Base-by-base conservation (phyloP, 2,797 vertebrate genomes). In the Phyllotis vaccarum region DNA sequence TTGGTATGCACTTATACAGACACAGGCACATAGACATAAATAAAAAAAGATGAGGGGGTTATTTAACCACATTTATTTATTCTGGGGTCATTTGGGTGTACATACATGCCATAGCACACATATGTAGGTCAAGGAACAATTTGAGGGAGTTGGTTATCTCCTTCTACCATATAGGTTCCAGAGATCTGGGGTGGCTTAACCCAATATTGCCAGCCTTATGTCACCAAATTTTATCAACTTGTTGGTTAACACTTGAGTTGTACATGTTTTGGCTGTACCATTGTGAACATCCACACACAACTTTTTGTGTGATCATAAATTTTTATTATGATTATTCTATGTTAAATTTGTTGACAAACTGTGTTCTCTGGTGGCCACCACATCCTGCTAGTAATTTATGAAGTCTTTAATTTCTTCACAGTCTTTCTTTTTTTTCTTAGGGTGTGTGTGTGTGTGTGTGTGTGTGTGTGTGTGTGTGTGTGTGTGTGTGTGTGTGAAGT, bases 361-460 rank as follows among this genome's bases (percentile, higher is more conserved):
- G 79, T 90, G 85, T 94, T 93, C 64, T 31, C n/a, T 86, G 31
- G 21, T 86, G 43, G 11, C 27, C 58, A 76, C 74, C 24, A 89
- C 29, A 75, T 56, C 27, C 52, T 21, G 80, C n/a, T 24, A 40
- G 54, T 10, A 54, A 62, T 40, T 10, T n/a, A 49, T 82, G n/a
- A 96, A 40, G 1, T 34, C 81, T 83, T 82, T 89, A 90, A 81
- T 89, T 83, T 93, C 62, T 83, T 46, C 43, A 72, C 24, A 74
- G 76, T 88, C 60, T 89, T 68, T 37, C 82, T 86, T 79, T 14
- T 37, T 68, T 66, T 72, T 58, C 16, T 58, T 40, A 81, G 7
- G 22, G 0, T n/a, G 5, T 78, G 75, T 78, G 7, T 52, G 31
- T 34, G 34, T 76, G 74, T 75, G 72, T 75, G 43, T 75, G 74